These are phyloP conservation scores for Falcunculus frontatus DNA, from an alignment of 2,113 vertebrate genomes.

Conservation along the genomic window DNA sequence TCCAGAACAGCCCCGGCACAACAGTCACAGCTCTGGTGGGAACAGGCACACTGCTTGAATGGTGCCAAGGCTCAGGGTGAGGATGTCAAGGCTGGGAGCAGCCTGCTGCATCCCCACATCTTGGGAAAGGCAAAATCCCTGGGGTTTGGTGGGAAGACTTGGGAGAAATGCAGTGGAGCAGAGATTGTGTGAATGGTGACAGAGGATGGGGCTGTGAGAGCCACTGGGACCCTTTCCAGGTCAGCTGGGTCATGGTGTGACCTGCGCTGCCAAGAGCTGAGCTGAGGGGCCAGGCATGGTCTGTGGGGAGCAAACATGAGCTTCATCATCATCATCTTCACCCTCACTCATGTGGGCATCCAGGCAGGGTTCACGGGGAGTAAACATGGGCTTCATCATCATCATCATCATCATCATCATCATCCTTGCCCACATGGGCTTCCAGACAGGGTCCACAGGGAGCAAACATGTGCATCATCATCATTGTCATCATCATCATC, in stretches of 20 bases:
- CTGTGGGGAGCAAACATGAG: background rate
- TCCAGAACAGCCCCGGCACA: accelerated
- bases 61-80: background rate
- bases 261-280: background rate
- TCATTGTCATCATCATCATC: background rate
- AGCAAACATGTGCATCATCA: background rate
- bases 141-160: background rate
- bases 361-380: background rate
- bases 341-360: background rate
- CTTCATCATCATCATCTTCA: background rate
- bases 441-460: background rate
- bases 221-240: background rate
- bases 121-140: background rate
- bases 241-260: background rate
- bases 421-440: background rate
- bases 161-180: background rate
- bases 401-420: background rate
- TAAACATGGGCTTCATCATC: background rate
- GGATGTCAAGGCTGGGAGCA: background rate
- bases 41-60: background rate
- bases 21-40: background rate
- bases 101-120: background rate
- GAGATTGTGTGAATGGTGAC: background rate
- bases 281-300: background rate
- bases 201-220: background rate